A percentile compares a stretch with the other conserved stretches of the same genome.
phyloP scores from a whole-genome alignment of 2,113 vertebrate genomes.

The Bubo bubo region DNA sequence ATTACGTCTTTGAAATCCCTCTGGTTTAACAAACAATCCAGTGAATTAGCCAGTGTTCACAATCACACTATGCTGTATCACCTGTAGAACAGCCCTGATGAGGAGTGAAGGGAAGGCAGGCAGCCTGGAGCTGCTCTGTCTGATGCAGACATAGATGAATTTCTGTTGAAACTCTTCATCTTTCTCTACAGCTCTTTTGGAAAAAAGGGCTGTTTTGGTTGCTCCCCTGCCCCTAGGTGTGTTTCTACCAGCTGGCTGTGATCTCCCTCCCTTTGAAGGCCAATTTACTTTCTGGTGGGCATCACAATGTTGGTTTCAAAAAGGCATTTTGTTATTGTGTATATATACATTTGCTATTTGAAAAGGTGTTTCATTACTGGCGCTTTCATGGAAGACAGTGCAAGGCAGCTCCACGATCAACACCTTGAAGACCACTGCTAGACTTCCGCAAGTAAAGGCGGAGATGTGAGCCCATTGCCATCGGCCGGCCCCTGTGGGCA shows the following conservation, averaged over 20 bases:
- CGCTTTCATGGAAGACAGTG: rapidly evolving
- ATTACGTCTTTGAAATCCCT: neutral
- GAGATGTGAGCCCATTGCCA: rapidly evolving
- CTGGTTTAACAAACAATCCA: neutral
- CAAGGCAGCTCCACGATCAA: rapidly evolving
- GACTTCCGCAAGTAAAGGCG: rapidly evolving
- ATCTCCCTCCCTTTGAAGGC: neutral
- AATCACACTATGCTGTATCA: neutral
- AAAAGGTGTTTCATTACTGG: neutral
- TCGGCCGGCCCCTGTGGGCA: rapidly evolving
- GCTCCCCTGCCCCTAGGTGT: neutral
- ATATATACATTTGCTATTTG: rapidly evolving
- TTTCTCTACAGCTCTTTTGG: neutral
- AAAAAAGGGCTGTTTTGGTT: neutral
- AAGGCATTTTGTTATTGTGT: neutral
- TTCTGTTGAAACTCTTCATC: neutral
- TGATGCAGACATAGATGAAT: too few species aligned
- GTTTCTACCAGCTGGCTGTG: neutral
- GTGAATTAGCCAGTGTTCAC: neutral
- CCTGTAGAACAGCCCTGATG: neutral
- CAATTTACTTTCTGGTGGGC: neutral
- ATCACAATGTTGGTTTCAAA: neutral
- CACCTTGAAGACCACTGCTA: rapidly evolving
- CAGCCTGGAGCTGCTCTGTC: neutral
- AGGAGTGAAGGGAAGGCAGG: neutral